Percentiles rank a stretch among this genome's conserved stretches.
These are phyloP conservation scores for Knipowitschia caucasica DNA, from an alignment of 2,797 vertebrate species.

Conservation along the genomic window DNA sequence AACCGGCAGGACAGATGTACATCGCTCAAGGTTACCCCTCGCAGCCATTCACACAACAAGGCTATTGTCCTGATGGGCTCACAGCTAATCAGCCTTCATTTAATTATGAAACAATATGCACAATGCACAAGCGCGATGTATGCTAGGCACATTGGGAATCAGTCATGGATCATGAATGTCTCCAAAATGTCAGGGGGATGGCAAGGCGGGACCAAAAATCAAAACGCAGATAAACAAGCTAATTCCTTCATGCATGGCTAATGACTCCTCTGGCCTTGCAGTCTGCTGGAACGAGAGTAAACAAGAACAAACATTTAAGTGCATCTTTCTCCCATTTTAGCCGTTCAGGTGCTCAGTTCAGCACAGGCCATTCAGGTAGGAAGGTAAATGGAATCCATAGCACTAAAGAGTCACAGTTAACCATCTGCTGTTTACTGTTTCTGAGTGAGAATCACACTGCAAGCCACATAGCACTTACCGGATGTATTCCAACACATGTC, in stretches of 20 bases:
- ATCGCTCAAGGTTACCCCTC: slow-evolving; percentile 69
- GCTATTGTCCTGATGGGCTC: slow-evolving; percentile 61
- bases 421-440: slow-evolving; percentile 85
- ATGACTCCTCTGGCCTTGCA: slow-evolving; percentile 67
- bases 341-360: slow-evolving; percentile 60
- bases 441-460: slow-evolving; percentile 47
- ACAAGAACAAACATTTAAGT: slow-evolving; percentile 66
- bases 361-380: slow-evolving; percentile 75
- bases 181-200: slow-evolving; percentile 71
- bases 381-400: slow-evolving; percentile 67
- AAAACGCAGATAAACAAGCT: slow-evolving; percentile 76
- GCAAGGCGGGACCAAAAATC: slow-evolving; percentile 58
- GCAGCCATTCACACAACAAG: slow-evolving; percentile 41
- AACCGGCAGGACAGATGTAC: slow-evolving; percentile 61
- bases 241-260: slow-evolving; percentile 62
- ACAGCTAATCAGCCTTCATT: slow-evolving; percentile 64
- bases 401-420: slow-evolving; percentile 62
- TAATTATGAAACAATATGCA: slow-evolving; percentile 64
- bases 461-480: slow-evolving; percentile 48
- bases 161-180: slow-evolving; percentile 75
- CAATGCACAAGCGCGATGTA: slow-evolving; percentile 40
- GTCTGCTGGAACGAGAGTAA: slow-evolving; percentile 65
- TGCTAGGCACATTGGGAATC: slow-evolving; percentile 68
- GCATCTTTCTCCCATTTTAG: slow-evolving; percentile 24
- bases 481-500: slow-evolving; percentile 45